Conservation (phyloP, 2,888 invertebrate species). For the Mythimna loreyi region DNA sequence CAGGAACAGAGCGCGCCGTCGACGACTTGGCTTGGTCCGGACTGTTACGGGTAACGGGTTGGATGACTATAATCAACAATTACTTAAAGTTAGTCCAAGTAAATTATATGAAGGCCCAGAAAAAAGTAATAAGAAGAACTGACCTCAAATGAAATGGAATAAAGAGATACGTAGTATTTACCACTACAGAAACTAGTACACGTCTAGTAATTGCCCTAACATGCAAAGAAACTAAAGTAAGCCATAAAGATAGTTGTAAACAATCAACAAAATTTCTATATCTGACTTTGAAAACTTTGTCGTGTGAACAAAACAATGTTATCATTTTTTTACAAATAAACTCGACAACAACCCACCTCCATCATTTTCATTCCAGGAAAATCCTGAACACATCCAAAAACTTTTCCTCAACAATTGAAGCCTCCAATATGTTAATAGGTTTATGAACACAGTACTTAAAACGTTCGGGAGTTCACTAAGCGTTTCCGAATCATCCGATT, state of each 20-base stretch:
- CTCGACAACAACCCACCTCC: background rate
- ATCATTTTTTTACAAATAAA: background rate
- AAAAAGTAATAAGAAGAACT: too few species aligned
- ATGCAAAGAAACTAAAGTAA: background rate
- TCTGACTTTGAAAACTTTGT: background rate
- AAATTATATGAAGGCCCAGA: too few species aligned
- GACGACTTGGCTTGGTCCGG: too few species aligned
- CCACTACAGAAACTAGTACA: background rate
- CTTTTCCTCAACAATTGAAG: slow-evolving; percentile 35
- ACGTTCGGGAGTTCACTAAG: slow-evolving; percentile 60
- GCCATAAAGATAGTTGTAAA: background rate
- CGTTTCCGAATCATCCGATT: slow-evolving; percentile 66
- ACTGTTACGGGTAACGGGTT: too few species aligned
- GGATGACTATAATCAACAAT: too few species aligned
- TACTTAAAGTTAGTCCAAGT: too few species aligned
- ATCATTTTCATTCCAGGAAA: slow-evolving; percentile 13
- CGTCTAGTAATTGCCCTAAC: background rate
- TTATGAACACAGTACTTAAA: slow-evolving; percentile 67
- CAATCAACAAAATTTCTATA: background rate
- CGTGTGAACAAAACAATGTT: background rate
- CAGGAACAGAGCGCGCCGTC: too few species aligned
- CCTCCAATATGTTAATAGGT: slow-evolving; percentile 67
- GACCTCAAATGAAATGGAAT: too few species aligned
- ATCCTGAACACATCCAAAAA: slow-evolving; percentile 26
- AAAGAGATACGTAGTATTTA: too few species aligned